A percentile compares a stretch with the other conserved stretches of the same genome.
phyloP scores from a whole-genome alignment of 2,888 invertebrate genomes.

The Phengaris arion region DNA sequence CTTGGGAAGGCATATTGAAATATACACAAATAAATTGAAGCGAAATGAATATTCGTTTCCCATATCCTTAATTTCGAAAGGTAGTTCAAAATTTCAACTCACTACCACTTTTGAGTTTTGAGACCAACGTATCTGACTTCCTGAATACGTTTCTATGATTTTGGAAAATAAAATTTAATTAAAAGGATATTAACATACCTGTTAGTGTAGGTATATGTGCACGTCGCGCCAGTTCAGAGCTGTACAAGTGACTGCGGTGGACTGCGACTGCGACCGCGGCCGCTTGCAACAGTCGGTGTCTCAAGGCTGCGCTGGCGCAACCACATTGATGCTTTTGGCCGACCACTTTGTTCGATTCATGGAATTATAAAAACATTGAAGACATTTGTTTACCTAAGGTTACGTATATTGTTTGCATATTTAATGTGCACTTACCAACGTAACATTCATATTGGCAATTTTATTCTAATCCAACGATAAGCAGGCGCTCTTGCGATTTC shows the following conservation, averaged over 20 bases:
- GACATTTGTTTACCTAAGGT: not conserved
- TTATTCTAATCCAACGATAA: not conserved
- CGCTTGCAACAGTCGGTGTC: slow-evolving; percentile 6
- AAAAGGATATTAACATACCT: slow-evolving; percentile 4
- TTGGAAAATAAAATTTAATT: not conserved
- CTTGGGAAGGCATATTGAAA: too few species aligned
- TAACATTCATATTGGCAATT: not conserved
- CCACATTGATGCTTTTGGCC: not conserved
- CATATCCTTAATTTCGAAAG: not conserved
- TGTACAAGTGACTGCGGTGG: not conserved
- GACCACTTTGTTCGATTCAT: not conserved
- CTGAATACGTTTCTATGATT: too few species aligned
- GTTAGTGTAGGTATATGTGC: too few species aligned
- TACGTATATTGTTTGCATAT: not conserved
- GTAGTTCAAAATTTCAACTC: not conserved
- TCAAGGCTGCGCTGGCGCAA: slow-evolving; percentile 14
- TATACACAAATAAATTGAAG: too few species aligned
- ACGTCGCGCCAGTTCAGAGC: slow-evolving; percentile 9
- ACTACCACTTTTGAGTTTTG: not conserved
- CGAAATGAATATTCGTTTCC: not conserved
- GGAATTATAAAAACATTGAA: slow-evolving; percentile 3
- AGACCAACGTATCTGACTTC: too few species aligned
- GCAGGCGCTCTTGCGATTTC: not conserved
- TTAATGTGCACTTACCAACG: not conserved
- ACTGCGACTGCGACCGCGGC: too few species aligned